A percentile compares a stretch with the other conserved stretches of the same genome.
These are phyloP conservation scores for Leucosticte australis DNA, from an alignment of 2,113 vertebrate genomes.

Conservation along the genomic window DNA sequence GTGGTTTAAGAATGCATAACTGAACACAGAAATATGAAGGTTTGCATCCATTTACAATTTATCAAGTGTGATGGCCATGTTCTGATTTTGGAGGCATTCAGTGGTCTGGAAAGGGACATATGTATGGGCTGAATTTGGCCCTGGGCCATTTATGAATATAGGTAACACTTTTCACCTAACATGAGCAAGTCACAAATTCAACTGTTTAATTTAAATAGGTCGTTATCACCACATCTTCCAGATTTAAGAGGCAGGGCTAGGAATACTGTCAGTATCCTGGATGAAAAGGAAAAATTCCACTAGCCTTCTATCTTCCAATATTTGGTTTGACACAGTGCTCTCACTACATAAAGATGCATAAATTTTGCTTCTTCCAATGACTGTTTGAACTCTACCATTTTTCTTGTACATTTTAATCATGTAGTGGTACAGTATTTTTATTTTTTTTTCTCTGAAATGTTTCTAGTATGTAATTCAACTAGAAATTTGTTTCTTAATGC, in stretches of 20 bases:
- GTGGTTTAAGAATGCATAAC: slow-evolving; percentile 37
- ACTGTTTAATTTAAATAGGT: slow-evolving; percentile 53
- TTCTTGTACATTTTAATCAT: not conserved
- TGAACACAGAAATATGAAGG: slow-evolving; percentile 43
- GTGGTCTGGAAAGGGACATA: slow-evolving; percentile 42
- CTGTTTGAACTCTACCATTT: not conserved
- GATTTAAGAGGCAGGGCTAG: slow-evolving; percentile 32
- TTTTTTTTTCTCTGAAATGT: not conserved
- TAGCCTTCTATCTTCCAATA: not conserved
- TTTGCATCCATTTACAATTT: slow-evolving; percentile 50
- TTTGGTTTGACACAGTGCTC: slow-evolving; percentile 21
- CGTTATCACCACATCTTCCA: slow-evolving; percentile 16
- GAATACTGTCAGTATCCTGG: slow-evolving; percentile 32
- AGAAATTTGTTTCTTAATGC: not conserved
- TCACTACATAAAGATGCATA: not conserved
- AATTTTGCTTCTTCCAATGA: not conserved
- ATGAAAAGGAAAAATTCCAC: slow-evolving; percentile 30
- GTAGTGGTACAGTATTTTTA: not conserved
- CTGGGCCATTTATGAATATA: slow-evolving; percentile 56
- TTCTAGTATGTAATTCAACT: not conserved
- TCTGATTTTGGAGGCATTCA: slow-evolving; percentile 54
- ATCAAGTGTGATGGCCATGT: slow-evolving; percentile 61
- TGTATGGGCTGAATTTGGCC: slow-evolving; percentile 51
- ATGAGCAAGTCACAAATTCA: slow-evolving; percentile 39
- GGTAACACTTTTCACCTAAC: slow-evolving; percentile 45